Conservation (phyloP, 1,140 invertebrate species). For the Bicyclus anynana region DNA sequence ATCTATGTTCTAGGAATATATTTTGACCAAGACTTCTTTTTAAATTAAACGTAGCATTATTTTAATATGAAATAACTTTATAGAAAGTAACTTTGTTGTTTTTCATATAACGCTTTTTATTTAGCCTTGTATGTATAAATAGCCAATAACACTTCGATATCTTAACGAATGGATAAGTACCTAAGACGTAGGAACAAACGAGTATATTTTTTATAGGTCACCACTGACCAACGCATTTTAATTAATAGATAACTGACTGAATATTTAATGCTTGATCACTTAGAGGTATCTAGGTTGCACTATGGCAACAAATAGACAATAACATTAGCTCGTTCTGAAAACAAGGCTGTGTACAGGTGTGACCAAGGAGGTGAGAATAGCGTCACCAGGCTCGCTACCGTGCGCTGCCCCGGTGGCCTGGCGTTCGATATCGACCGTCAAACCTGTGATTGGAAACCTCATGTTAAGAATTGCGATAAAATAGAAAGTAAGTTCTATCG, state of each 20-base stretch:
- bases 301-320: neutral
- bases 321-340: constrained; percentile 35
- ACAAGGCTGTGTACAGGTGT: constrained; percentile 83
- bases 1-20: too few species aligned
- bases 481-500: constrained; percentile 90
- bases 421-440: constrained; percentile 96
- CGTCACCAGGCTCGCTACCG: constrained; percentile 89
- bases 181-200: neutral
- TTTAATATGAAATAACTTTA: too few species aligned
- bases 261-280: neutral
- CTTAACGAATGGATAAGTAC: neutral
- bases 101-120: too few species aligned
- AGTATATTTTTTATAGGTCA: neutral
- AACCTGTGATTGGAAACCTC: constrained; percentile 96
- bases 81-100: neutral
- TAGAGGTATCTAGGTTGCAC: neutral
- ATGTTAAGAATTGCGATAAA: constrained; percentile 96
- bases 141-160: too few species aligned
- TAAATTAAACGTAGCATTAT: too few species aligned
- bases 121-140: too few species aligned
- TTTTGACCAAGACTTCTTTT: too few species aligned
- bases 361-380: constrained; percentile 92
- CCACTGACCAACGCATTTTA: neutral
- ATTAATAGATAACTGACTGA: neutral
- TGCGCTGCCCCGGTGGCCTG: constrained; percentile 92